Evolutionary conservation across 2,888 invertebrate species (phyloP), one percentile per base, ranked within the genome.

Genomic region (Gerosis bhagava): DNA sequence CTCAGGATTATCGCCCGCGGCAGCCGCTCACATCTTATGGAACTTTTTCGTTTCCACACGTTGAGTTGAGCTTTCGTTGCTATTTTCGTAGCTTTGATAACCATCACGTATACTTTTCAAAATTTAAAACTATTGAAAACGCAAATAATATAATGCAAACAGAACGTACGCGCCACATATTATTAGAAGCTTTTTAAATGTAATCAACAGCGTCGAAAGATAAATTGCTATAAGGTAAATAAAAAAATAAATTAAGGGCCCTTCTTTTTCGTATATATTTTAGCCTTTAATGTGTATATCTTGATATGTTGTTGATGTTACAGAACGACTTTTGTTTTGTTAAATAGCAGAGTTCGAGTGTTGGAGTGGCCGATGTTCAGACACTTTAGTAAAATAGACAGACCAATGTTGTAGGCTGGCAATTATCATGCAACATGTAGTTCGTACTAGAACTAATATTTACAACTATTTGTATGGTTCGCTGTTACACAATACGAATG

Each of bases 311-410:
- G 77, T 77, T 77, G 72, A 71, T 70, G 70, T 70, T 78, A 72
- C 66, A 63, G 68, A 70, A 73, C 70, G 72, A 75, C 64, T 72
- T 69, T 75, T 79, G 73, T 78, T 77, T 73, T 75, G 73, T 76
- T 74, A 75, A 72, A 73, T 71, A 77, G 73, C 74, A 68, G 59
- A 64, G 66, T 63, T 64, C 63, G 64, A 64, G 65, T 64, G 58
- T 59, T 62, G 56, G 59, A 65, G 65, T 70, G 70, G 68, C 65
- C 65, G 67, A 67, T 63, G 71, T 60, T 68, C 73, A 66, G 71
- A 71, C 74, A 69, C 73, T 70, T 75, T 72, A 73, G 77, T 74
- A 80, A 78, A 83, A 83, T 80, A 83, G 77, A 83, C 79, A 73
- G 71, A 70, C 65, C 35, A 47, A 41, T 63, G 63, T 66, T 67